phyloP scores from a whole-genome alignment of 2,113 vertebrate genomes.

The Phodopus roborovskii region DNA sequence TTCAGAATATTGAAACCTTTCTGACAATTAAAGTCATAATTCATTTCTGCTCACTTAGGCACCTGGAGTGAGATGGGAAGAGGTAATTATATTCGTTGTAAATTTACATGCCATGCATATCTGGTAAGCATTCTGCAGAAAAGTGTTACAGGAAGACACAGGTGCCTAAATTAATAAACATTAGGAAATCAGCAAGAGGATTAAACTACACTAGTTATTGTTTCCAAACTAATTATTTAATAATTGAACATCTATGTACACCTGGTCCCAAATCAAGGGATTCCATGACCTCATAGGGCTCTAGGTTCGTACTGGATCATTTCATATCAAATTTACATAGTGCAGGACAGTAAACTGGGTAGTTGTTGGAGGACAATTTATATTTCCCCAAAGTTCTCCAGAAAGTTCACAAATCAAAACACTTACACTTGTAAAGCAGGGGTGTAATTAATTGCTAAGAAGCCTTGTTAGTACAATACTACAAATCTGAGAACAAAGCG shows the following conservation, averaged over 20 bases:
- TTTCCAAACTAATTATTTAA: conserved; percentile 90
- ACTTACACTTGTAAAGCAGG: conserved; percentile 68
- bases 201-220: conserved; percentile 89
- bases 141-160: conserved; percentile 86
- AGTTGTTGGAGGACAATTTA: conserved; percentile 67
- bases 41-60: conserved; percentile 84
- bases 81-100: conserved; percentile 85
- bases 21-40: conserved; percentile 86
- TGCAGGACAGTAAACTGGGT: conserved; percentile 71
- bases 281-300: conserved; percentile 82
- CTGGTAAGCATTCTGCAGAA: conserved; percentile 84
- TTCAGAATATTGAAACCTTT: conserved; percentile 83
- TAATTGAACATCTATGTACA: conserved; percentile 89
- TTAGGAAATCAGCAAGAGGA: conserved; percentile 89
- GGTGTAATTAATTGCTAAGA: conserved; percentile 79
- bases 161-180: conserved; percentile 92
- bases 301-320: conserved; percentile 80
- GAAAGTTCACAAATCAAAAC: conserved; percentile 82
- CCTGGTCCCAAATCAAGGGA: conserved; percentile 86
- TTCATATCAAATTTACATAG: conserved; percentile 79
- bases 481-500: conserved; percentile 35
- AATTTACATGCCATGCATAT: conserved; percentile 84
- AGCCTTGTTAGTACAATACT: conserved; percentile 69
- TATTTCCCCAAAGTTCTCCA: conserved; percentile 82
- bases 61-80: conserved; percentile 75